Evolutionary conservation across 2,888 invertebrate species (phyloP), one percentile per base, ranked within the genome.

Genomic region (Oligia latruncula): DNA sequence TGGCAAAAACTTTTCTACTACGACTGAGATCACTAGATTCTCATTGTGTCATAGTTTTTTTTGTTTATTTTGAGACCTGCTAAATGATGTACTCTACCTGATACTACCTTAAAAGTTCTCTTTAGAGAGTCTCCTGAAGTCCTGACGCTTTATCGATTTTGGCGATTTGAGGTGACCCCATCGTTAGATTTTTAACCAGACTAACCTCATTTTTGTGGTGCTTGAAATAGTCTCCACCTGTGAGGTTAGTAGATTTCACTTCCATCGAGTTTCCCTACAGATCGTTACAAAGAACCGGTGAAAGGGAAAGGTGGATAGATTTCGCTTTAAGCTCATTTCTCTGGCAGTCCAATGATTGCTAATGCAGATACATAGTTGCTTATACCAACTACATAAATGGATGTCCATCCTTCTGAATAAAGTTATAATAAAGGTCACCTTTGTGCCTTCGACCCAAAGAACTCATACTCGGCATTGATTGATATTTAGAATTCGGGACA

Each of bases 231-330:
- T 29, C 60, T 58, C 58, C 2, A 40, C 3, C 11, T 20, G 23
- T 29, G 5, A 35, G 49, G 20, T 49, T 58, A 35, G 40, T 70
- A 77, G 29, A 71, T 73, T 62, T 15, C 23, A 15, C 23, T 62
- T 66, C 20, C 8, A 79, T 11, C 35, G 13, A 43, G 23, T 74
- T 78, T 82, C 64, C 78, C 78, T 65, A 40, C 55, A 71, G 46
- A 78, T 29, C 46, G 55, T 49, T 68, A 82, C 72, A 82, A 82
- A 70, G 64, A 70, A 67, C 66, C 29, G 29, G 71, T 78, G 78
- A 83, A 83, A 83, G 78, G 74, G 78, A 83, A 78, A 82, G 78
- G 78, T 73, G 58, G n/a, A 70, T 81, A 65, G 68, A 6, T 77
- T 40, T 29, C 81, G 35, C 64, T 49, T 64, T 43, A 49, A 64